Evolutionary conservation across 1,140 invertebrate genomes (phyloP).

Genomic region (Druon quercuslanigerum): DNA sequence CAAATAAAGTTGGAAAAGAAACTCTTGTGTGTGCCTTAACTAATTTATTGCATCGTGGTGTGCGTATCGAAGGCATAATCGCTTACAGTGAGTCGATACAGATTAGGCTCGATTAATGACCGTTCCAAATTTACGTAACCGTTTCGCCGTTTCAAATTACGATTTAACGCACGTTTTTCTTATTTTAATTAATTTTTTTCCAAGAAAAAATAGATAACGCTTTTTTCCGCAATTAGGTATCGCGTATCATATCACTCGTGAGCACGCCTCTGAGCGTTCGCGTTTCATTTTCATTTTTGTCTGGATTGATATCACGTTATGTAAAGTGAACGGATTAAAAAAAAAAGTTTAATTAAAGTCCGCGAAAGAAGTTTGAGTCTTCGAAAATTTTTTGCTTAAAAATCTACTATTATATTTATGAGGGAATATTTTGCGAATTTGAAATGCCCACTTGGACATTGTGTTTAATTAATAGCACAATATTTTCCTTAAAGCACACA

Average conservation of each 20-base stretch:
- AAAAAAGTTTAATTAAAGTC: neutral
- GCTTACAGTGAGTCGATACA: conserved; percentile 31
- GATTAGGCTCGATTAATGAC: conserved; percentile 28
- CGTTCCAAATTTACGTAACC: conserved; percentile 29
- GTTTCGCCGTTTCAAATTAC: conserved; percentile 5
- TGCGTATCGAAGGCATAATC: conserved; percentile 25
- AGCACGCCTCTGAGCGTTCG: neutral
- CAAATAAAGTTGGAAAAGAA: conserved; percentile 17
- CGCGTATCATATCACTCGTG: too few species aligned
- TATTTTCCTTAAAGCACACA: too few species aligned
- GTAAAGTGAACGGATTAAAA: conserved; percentile 4
- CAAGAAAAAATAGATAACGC: neutral
- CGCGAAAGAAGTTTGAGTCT: too few species aligned
- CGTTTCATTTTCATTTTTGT: conserved; percentile 65
- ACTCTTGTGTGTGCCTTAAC: conserved; percentile 26
- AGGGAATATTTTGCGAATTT: too few species aligned
- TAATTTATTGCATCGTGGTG: conserved; percentile 24
- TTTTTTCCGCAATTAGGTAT: neutral
- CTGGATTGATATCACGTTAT: conserved; percentile 56
- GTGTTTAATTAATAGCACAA: too few species aligned
- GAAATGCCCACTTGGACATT: too few species aligned
- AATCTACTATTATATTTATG: too few species aligned
- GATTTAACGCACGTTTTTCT: conserved; percentile 9
- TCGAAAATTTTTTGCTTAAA: too few species aligned
- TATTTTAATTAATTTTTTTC: neutral